phyloP scores from a whole-genome alignment of 2,113 vertebrate species.

The Ellobius talpinus region DNA sequence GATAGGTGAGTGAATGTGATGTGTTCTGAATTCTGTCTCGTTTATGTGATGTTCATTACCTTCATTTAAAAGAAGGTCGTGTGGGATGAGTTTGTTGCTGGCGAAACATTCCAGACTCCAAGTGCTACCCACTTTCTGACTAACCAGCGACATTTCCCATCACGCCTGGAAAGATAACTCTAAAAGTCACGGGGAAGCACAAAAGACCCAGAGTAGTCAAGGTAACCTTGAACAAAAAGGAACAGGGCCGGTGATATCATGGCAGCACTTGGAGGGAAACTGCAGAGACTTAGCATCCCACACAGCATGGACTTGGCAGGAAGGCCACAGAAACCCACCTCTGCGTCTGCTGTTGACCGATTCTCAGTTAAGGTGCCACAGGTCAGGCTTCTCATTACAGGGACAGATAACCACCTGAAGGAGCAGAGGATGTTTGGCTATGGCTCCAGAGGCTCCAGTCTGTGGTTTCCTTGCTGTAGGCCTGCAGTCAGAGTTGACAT shows the following conservation, averaged over 20 bases:
- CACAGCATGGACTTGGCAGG: not conserved
- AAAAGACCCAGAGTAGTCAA: not conserved
- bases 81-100: constrained; percentile 2
- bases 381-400: not conserved
- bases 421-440: not conserved
- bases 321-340: not conserved
- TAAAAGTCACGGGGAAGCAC: not conserved
- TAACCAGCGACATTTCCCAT: not conserved
- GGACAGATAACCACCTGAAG: no score
- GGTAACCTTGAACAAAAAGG: not conserved
- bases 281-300: not conserved
- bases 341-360: not conserved
- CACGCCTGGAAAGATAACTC: not conserved
- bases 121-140: not conserved
- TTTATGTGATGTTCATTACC: constrained; percentile 33
- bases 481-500: not conserved
- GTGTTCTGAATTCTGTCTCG: not conserved
- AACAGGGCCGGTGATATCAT: not conserved
- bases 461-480: not conserved
- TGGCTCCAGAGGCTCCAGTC: not conserved
- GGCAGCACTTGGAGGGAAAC: not conserved
- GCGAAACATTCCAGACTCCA: not conserved
- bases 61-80: not conserved
- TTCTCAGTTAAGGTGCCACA: not conserved
- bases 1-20: not conserved